A percentile compares a stretch with the other conserved stretches of the same genome.
Conservation (phyloP, 2,888 invertebrate genomes). For the Acronicta alni region DNA sequence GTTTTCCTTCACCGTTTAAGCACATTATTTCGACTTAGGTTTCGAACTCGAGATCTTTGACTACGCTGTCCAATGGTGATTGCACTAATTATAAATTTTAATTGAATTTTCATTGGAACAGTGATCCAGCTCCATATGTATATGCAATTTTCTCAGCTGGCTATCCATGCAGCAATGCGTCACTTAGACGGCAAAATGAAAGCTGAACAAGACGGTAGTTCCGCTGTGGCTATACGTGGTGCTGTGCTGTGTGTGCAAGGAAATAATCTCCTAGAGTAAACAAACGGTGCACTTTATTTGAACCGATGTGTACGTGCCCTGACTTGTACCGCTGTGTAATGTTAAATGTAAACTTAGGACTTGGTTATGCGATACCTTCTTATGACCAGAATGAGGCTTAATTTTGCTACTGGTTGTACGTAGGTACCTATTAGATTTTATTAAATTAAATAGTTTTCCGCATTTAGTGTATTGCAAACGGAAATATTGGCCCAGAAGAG, state of each 20-base stretch:
- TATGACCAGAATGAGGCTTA: background rate
- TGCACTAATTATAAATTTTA: too few species aligned
- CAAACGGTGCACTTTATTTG: conserved; percentile 80
- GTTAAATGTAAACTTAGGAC: conserved; percentile 25
- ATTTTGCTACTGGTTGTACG: too few species aligned
- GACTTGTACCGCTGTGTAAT: conserved; percentile 57
- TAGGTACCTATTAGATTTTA: too few species aligned
- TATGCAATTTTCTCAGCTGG: conserved; percentile 14
- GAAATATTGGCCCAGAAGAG: too few species aligned
- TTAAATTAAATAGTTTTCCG: too few species aligned
- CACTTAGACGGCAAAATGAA: conserved; percentile 71
- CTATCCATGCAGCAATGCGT: conserved; percentile 55
- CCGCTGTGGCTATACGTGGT: conserved; percentile 70
- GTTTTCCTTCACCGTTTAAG: too few species aligned
- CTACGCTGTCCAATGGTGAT: too few species aligned
- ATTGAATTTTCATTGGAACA: too few species aligned
- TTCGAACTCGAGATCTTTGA: too few species aligned
- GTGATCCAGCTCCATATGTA: background rate
- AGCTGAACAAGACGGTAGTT: conserved; percentile 75
- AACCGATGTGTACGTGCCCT: conserved; percentile 70
- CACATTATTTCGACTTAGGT: too few species aligned
- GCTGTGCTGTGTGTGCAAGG: conserved; percentile 78
- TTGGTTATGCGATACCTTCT: conserved; percentile 12
- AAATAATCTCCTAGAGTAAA: conserved; percentile 84
- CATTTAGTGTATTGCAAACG: too few species aligned